Base-by-base conservation (phyloP, 2,113 vertebrate genomes). In the Perca flavescens region DNA sequence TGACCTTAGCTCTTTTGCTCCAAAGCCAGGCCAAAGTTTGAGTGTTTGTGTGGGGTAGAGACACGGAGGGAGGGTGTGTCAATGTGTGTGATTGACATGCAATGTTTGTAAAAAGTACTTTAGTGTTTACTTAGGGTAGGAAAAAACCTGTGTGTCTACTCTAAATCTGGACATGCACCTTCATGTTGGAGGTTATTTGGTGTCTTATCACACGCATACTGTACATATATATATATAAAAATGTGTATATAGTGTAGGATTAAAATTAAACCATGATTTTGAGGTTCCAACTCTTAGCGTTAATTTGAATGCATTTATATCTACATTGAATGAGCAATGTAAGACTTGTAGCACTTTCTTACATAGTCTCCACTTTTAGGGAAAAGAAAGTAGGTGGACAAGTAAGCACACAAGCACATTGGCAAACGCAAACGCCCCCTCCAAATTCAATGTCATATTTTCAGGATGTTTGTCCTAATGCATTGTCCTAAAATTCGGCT, bases 1-100 rank as follows among this genome's bases (percentile, higher is more conserved):
- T 90, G 89, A 93, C 87, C 89, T 70, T 56, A 3, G 68, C 79
- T 68, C 74, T 84, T 73, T 80, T 43, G 34, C 88, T 77, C 66
- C 56, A 58, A 81, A 79, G 50, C 17, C 54, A 66, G 75, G 36
- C 31, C 17, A 12, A 19, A 60, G 71, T 61, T 17, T 65, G 66
- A 17, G 66, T 65, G 77, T 43, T 47, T 71, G 61, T 54, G 76
- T 74, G 54, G 74, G 65, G 57, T 65, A 13, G 57, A 62, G 64
- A 70, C 28, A 21, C 0, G 36, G 19, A 69, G 43, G 28, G 64
- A 36, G 31, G 65, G 73, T 74, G 46, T 71, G 70, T 70, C 54
- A 72, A 15, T 16, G 4, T 77, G 63, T 75, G 74, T 82, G 89
- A 89, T 83, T 91, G 86, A 89, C 84, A 63, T 40, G 74, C 65